Base-by-base conservation (phyloP, 2,113 vertebrate species). In the Microcebus griseorufus region DNA sequence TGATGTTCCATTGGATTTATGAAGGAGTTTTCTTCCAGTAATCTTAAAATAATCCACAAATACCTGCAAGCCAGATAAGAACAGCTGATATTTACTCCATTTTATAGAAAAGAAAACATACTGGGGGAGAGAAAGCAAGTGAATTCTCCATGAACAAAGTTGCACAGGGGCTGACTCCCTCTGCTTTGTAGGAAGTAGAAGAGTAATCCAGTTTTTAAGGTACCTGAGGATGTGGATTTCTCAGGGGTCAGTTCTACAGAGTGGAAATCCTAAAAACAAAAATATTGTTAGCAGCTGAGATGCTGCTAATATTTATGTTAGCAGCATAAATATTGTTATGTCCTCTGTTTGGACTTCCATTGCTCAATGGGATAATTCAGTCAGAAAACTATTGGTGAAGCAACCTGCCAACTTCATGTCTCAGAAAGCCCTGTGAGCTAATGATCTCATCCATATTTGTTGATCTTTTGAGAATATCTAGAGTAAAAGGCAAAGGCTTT, bases 61-160 rank as follows among this genome's bases (percentile, higher is more conserved):
- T 87, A 83, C 55, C n/a, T 86, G 22, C 16, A 84, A 86, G 42
- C 20, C 25, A 76, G 22, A 18, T 85, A 88, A 23, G 73, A 95
- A 72, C 3, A 69, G 42, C 34, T 84, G 67, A 34, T 67, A 87
- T 73, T 78, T 53, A 72, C 29, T 95, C 82, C 34, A 45, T 83
- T 94, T 95, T 92, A 87, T 39, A 92, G 27, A 85, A 93, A 70
- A 80, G 83, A 67, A 93, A 84, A 37, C 45, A 65, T 70, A 94
- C 17, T 58, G 7, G 60, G 64, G 9, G 2, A 76, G 70, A 88
- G 42, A 60, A 94, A 86, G 37, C n/a, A 80, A 80, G 37, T 73
- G 75, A 83, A 53, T 93, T 42, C 67, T 73, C 70, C 23, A 83
- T 72, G 89, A 89, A 73, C 39, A 84, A 67, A 92, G 17, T 51